Evolutionary conservation across 2,888 invertebrate genomes (phyloP).

Genomic region (Aethes cnicana): DNA sequence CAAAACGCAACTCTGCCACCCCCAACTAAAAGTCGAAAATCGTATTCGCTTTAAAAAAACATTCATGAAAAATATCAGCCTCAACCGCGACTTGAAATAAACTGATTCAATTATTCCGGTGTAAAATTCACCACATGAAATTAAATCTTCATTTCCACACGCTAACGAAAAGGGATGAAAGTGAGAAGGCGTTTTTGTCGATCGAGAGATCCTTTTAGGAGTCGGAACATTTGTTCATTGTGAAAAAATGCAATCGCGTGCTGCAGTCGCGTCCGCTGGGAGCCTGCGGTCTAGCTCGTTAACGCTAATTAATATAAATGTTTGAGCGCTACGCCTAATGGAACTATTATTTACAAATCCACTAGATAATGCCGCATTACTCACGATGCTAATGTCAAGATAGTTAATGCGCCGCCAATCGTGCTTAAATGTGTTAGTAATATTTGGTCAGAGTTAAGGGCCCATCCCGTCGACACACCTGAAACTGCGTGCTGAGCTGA

Average conservation of each 20-base stretch:
- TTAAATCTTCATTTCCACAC: conserved; percentile 37
- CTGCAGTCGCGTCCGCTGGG: conserved; percentile 28
- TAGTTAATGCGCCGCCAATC: conserved; percentile 32
- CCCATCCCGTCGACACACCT: conserved; percentile 39
- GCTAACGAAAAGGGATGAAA: conserved; percentile 36
- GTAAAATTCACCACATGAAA: conserved; percentile 22
- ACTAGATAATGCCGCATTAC: conserved; percentile 11
- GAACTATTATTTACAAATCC: conserved; percentile 22
- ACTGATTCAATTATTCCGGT: conserved; percentile 22
- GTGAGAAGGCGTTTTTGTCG: conserved; percentile 41
- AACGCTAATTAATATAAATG: conserved; percentile 48
- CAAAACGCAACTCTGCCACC: neutral
- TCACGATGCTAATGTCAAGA: conserved; percentile 5
- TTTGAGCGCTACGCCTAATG: conserved; percentile 28
- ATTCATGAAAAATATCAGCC: conserved; percentile 20
- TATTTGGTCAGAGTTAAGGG: conserved; percentile 19
- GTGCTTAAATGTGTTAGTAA: conserved; percentile 35
- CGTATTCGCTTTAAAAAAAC: neutral
- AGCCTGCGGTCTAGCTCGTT: conserved; percentile 43
- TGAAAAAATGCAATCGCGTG: conserved; percentile 33
- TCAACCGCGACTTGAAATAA: conserved; percentile 15
- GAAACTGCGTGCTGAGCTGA: conserved; percentile 38
- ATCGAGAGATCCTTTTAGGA: conserved; percentile 32
- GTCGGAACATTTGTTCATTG: conserved; percentile 45
- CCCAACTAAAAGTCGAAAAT: neutral